phyloP scores from a whole-genome alignment of 2,113 vertebrate species.

The Pomatostomus ruficeps region DNA sequence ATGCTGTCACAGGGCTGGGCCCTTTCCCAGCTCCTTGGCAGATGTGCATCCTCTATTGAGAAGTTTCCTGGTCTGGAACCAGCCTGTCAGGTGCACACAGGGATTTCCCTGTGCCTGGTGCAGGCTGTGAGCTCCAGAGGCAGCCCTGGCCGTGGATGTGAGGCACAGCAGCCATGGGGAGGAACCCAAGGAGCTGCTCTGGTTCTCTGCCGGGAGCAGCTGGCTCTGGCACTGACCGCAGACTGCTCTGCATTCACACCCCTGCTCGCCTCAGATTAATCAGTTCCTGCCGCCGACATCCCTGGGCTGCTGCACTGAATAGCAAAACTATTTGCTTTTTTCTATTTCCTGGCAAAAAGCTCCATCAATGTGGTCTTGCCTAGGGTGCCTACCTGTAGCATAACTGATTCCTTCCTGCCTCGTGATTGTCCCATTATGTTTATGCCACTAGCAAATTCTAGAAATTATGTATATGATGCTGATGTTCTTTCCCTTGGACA shows the following conservation, averaged over 20 bases:
- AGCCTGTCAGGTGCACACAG: not conserved
- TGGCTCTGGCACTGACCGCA: rapidly evolving
- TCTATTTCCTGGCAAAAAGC: not conserved
- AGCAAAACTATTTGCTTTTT: not conserved
- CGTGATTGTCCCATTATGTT: not conserved
- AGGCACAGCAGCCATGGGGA: not conserved
- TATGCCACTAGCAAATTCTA: not conserved
- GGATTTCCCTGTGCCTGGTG: not conserved
- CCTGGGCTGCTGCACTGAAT: not conserved
- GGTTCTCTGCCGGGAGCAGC: not conserved
- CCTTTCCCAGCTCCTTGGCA: not conserved
- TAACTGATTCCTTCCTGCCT: not conserved
- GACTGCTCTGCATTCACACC: not conserved
- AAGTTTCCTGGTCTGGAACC: not conserved
- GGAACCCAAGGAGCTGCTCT: not conserved
- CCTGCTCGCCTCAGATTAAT: not conserved
- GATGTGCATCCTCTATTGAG: rapidly evolving
- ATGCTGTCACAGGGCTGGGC: not conserved
- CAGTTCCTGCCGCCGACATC: not conserved
- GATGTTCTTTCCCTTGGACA: not conserved
- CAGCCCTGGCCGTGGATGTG: not conserved
- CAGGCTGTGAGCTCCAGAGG: not conserved
- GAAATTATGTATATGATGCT: not conserved
- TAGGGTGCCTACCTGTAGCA: not conserved
- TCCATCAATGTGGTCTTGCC: not conserved